Evolutionary conservation across 2,113 vertebrate genomes (phyloP).

Genomic region (Sceloporus tristichus): DNA sequence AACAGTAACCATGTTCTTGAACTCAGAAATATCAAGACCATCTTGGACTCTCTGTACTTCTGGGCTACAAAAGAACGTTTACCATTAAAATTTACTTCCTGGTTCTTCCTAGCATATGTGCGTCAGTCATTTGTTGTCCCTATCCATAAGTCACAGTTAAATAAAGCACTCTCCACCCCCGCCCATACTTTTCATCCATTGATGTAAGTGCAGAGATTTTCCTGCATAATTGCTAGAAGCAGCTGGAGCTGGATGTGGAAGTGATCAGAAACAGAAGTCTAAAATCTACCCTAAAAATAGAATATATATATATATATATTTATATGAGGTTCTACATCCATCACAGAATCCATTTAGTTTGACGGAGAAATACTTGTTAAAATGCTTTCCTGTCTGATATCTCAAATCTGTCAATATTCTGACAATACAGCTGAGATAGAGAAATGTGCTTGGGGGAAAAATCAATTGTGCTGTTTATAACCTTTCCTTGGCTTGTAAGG

Average conservation of each 20-base stretch:
- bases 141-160: background rate
- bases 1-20: background rate
- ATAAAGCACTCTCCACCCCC: background rate
- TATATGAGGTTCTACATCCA: accelerated
- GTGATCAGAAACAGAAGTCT: slow-evolving; percentile 11
- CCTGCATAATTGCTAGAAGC: background rate
- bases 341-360: background rate
- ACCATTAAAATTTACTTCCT: background rate
- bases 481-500: background rate
- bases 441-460: background rate
- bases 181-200: background rate
- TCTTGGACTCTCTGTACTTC: background rate
- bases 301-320: too few relatives aligned
- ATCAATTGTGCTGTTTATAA: slow-evolving; percentile 25
- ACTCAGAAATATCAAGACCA: background rate
- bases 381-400: background rate
- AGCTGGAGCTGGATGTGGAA: accelerated
- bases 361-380: slow-evolving; percentile 28
- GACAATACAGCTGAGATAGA: background rate
- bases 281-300: slow-evolving; percentile 17
- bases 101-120: background rate
- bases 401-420: slow-evolving; percentile 36
- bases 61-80: background rate
- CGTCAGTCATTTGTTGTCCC: background rate
- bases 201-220: background rate